phyloP scores from a whole-genome alignment of 2,113 vertebrate genomes.

The Oncorhynchus gorbuscha region DNA sequence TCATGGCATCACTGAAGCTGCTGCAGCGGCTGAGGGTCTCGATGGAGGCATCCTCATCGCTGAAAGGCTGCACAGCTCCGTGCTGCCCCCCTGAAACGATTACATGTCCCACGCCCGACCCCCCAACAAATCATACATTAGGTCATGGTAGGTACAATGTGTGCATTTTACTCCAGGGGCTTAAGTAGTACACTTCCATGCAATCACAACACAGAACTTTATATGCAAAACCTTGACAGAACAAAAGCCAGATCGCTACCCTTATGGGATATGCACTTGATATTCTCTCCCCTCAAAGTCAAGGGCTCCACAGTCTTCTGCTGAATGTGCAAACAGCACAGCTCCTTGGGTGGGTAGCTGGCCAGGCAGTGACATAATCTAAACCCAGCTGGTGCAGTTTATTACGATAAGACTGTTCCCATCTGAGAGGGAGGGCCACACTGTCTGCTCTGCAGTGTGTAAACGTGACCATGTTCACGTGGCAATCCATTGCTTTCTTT shows the following conservation, averaged over 20 bases:
- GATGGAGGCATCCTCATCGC: constrained; percentile 94
- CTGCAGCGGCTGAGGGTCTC: constrained; percentile 98
- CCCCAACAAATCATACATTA: too few species aligned
- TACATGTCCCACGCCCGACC: too few species aligned
- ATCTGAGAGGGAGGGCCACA: not conserved
- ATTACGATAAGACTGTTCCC: not conserved
- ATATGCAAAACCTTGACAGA: too few species aligned
- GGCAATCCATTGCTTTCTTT: not conserved
- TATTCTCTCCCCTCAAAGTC: not conserved
- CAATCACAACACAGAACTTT: too few species aligned
- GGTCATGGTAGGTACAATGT: too few species aligned
- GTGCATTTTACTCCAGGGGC: too few species aligned
- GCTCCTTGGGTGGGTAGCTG: not conserved
- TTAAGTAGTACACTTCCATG: too few species aligned
- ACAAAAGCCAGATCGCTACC: not conserved
- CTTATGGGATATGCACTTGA: not conserved
- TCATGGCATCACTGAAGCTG: constrained; percentile 90
- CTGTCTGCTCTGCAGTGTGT: not conserved
- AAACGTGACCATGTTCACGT: not conserved
- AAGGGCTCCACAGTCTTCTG: not conserved
- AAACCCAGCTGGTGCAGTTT: not conserved
- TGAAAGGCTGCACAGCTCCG: constrained; percentile 90
- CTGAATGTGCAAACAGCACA: not conserved
- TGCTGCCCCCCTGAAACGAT: constrained; percentile 82
- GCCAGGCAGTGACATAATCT: not conserved